Evolutionary conservation across 1,140 invertebrate genomes (phyloP), one percentile per base, ranked within the genome.

Genomic region (Ceratina calcarata): DNA sequence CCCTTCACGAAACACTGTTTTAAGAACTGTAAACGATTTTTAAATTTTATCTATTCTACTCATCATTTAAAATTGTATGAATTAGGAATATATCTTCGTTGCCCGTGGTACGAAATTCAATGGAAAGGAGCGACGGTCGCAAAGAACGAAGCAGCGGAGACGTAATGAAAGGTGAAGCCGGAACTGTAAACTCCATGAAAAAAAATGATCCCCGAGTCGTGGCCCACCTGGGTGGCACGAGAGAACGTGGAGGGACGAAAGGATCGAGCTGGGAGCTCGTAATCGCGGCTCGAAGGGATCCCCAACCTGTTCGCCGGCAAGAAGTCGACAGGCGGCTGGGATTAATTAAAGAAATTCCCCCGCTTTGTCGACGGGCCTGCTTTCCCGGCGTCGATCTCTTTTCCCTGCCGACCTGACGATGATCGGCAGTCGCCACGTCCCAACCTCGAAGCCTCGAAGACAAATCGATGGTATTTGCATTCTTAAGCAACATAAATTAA

Each of bases 261-360:
- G 51, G 15, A 15, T 53, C 67, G 45, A 24, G 8, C n/a, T 15
- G 45, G 73, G 53, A 27, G 15, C 61, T 27, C 20, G 32, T 49
- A 45, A 76, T 76, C 70, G 68, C 74, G 68, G 75, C 69, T 69
- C 68, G 61, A 64, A 68, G 79, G 76, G 72, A 76, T 83, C 45
- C 3, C 70, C 27, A 53, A n/a, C 37, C 71, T 49, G 65, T 57
- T 80, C 49, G 45, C n/a, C 22, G 45, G 79, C 45, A 89, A 88
- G 84, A 89, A 88, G 85, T 87, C 85, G 83, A 88, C 81, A 66
- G 55, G 80, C 79, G 80, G 80, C 32, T 49, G 74, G 85, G 85
- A 89, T 89, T 88, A 86, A 89, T 89, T 89, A 88, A 86, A 72
- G 61, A 71, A 84, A 82, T 86, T 85, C 84, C n/a, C 87, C 84